phyloP scores from a whole-genome alignment of 2,113 vertebrate species.

The Xiphophorus couchianus region DNA sequence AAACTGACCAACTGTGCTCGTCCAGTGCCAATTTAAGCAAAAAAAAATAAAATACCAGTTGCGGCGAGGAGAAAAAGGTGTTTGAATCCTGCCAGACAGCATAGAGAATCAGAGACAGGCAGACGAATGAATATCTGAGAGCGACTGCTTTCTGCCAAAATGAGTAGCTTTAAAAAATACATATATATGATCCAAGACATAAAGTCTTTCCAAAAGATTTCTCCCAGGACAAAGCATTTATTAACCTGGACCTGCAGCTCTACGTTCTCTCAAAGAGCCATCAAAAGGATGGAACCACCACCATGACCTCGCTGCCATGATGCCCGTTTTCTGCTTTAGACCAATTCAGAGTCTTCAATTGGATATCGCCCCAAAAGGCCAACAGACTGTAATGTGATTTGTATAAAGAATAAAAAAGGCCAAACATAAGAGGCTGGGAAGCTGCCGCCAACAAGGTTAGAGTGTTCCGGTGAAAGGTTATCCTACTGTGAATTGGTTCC shows the following conservation, averaged over 20 bases:
- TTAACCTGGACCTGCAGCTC: background rate
- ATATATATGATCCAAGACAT: background rate
- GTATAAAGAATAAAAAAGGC: slow-evolving; percentile 43
- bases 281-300: slow-evolving; percentile 2
- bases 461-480: slow-evolving; percentile 36
- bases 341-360: slow-evolving; percentile 27
- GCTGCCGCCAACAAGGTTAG: slow-evolving; percentile 37
- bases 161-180: background rate
- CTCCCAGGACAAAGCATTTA: slow-evolving; percentile 1
- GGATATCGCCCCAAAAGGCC: slow-evolving; percentile 35
- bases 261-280: background rate
- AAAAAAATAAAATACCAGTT: slow-evolving; percentile 30
- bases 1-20: slow-evolving; percentile 36
- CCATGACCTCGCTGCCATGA: slow-evolving; percentile 16
- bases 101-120: slow-evolving; percentile 18
- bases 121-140: background rate
- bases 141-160: background rate
- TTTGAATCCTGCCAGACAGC: slow-evolving; percentile 33
- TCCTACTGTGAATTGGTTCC: slow-evolving; percentile 44
- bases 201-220: background rate
- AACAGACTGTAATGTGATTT: slow-evolving; percentile 51
- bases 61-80: slow-evolving; percentile 19
- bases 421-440: slow-evolving; percentile 33
- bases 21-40: slow-evolving; percentile 35
- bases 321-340: slow-evolving; percentile 28